Evolutionary conservation across 37 sponge, comb jelly and placozoan species (phyloP), one percentile per base, ranked within the genome.

Genomic region (Aphrocallistes beatrix): DNA sequence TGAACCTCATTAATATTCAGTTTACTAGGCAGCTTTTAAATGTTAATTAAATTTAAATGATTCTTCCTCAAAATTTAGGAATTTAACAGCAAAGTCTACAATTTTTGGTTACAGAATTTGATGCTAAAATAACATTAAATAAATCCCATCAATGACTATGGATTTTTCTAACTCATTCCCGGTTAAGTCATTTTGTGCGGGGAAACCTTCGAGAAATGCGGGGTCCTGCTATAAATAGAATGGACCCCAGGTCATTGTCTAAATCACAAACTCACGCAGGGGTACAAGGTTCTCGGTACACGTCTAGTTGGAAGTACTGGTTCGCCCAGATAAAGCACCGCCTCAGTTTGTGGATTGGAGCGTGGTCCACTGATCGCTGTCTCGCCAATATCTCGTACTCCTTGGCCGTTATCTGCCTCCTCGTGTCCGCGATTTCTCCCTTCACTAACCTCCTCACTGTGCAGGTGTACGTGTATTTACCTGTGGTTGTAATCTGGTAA

Each of bases 231-330:
- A 60, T 21, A 32, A 19, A 60, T 60, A 60, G 17, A 6, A 16
- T 42, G 45, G 45, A 42, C 45, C 45, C 45, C 45, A 42, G 45
- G 45, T 6, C 45, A 42, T 42, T 13, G 17, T 17, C 49, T 47
- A 17, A 47, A 47, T 47, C 13, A 47, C 17, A 47, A 13, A 60
- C 75, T 60, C 8, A 60, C 75, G 75, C 75, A 60, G 75, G 32
- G 10, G 75, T 60, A 60, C 82, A 83, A 0, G 87, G 88, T 25
- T 90, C 86, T n/a, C 48, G 87, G 51, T 86, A 93, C 19, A 89
- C 87, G 82, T 93, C 93, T 47, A 93, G 87, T 23, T 93, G 89
- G 38, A 85, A 93, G 87, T 90, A 90, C 47, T 89, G 87, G 0
- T 89, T 86, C 23, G 83, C 87, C 91, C 91, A 89, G 17, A 89